A percentile compares a stretch with the other conserved stretches of the same genome.
Conservation (phyloP, 35 echinoderm and acorn worm species). For the Nesometra sesokonis region DNA sequence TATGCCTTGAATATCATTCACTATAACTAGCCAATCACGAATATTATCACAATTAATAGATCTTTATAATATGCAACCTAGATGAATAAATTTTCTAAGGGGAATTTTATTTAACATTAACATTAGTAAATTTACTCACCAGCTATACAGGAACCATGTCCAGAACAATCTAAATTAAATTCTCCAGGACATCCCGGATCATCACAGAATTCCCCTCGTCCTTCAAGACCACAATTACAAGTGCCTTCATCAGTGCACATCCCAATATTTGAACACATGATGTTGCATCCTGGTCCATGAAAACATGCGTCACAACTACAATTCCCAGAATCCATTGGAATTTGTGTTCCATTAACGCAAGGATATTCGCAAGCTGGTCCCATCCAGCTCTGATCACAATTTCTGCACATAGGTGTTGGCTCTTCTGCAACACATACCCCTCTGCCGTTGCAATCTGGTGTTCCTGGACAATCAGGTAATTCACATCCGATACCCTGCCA, state of each 20-base stretch:
- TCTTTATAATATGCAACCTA: not conserved
- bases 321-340: constrained; percentile 56
- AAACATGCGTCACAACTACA: constrained; percentile 85
- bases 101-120: not conserved
- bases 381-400: constrained; percentile 57
- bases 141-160: constrained; percentile 54
- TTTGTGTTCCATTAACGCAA: constrained; percentile 49
- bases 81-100: not conserved
- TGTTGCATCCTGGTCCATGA: constrained; percentile 53
- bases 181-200: constrained; percentile 58
- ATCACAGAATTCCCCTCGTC: constrained; percentile 61
- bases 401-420: constrained; percentile 45
- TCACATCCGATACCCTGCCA: constrained; percentile 73
- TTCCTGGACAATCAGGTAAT: constrained; percentile 71
- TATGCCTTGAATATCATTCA: too few relatives aligned
- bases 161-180: constrained; percentile 56
- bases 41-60: not conserved
- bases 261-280: constrained; percentile 38
- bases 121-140: constrained; percentile 19
- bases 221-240: constrained; percentile 60
- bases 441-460: constrained; percentile 55
- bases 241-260: constrained; percentile 46
- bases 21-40: not conserved
- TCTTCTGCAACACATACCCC: constrained; percentile 54
- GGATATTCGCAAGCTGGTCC: constrained; percentile 63